A percentile compares a stretch with the other conserved stretches of the same genome.
Conservation (phyloP, 2,113 vertebrate genomes). For the Talpa occidentalis region DNA sequence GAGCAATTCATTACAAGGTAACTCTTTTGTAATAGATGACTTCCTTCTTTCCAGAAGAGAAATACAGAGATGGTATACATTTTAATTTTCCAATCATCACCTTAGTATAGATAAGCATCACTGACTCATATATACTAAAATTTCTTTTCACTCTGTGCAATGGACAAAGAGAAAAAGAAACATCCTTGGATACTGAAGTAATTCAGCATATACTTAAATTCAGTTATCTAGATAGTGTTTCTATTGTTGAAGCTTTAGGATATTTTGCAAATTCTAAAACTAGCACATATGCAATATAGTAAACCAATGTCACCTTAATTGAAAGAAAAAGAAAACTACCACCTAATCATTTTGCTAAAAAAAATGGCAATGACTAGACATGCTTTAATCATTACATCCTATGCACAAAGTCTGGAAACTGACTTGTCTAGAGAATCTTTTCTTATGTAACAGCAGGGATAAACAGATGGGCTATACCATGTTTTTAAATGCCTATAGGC, state of each 20-base stretch:
- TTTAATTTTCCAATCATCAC: not conserved
- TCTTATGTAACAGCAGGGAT: slow-evolving; percentile 43
- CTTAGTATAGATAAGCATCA: not conserved
- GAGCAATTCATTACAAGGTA: not conserved
- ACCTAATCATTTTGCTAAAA: slow-evolving; percentile 50
- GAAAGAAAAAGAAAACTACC: not conserved
- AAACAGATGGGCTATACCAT: slow-evolving; percentile 62
- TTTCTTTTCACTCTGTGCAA: slow-evolving; percentile 13
- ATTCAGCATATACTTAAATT: slow-evolving; percentile 44
- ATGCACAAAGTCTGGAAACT: slow-evolving; percentile 46
- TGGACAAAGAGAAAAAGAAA: not conserved
- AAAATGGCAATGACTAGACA: slow-evolving; percentile 22
- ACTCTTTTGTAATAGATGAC: not conserved
- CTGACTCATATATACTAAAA: not conserved
- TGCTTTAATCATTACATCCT: slow-evolving; percentile 33
- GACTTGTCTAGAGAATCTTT: slow-evolving; percentile 45
- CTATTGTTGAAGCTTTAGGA: slow-evolving; percentile 33
- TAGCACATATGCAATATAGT: not conserved
- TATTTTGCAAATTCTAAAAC: slow-evolving; percentile 55
- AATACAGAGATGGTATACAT: not conserved
- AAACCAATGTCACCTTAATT: too few species aligned
- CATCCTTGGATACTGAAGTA: not conserved
- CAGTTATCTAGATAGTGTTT: slow-evolving; percentile 10
- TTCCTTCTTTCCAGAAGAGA: not conserved
- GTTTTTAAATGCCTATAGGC: slow-evolving; percentile 57